These are phyloP conservation scores for Papilio demoleus DNA, from an alignment of 2,888 invertebrate species.

Conservation along the genomic window DNA sequence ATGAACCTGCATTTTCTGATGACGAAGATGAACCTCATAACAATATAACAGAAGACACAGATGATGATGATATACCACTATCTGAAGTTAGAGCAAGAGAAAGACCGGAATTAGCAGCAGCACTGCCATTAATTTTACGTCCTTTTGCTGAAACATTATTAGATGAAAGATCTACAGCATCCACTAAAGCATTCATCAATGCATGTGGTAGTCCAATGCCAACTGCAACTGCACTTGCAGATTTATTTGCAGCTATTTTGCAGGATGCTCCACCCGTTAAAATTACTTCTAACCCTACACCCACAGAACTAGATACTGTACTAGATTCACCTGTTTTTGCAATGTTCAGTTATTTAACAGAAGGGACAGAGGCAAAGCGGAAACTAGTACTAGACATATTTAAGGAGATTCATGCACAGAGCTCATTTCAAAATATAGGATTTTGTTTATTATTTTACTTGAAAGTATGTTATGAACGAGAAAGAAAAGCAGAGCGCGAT, in stretches of 20 bases:
- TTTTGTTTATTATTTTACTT: slow-evolving; percentile 95
- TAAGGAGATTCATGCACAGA: slow-evolving; percentile 89
- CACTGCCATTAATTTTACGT: slow-evolving; percentile 71
- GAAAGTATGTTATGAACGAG: slow-evolving; percentile 88
- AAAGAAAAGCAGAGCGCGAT: slow-evolving; percentile 74
- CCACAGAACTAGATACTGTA: slow-evolving; percentile 85
- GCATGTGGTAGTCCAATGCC: slow-evolving; percentile 72
- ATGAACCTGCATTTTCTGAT: slow-evolving; percentile 92
- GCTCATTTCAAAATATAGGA: slow-evolving; percentile 88
- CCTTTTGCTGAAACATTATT: slow-evolving; percentile 76
- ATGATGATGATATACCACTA: slow-evolving; percentile 90
- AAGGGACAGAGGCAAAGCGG: slow-evolving; percentile 88
- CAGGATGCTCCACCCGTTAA: slow-evolving; percentile 80
- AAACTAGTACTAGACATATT: slow-evolving; percentile 91
- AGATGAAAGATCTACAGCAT: slow-evolving; percentile 70
- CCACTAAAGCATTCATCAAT: slow-evolving; percentile 69
- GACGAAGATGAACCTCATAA: slow-evolving; percentile 89
- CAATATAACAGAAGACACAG: slow-evolving; percentile 84
- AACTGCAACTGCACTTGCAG: slow-evolving; percentile 71
- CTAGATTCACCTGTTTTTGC: slow-evolving; percentile 93
- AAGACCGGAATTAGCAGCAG: slow-evolving; percentile 82
- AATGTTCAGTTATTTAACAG: slow-evolving; percentile 91
- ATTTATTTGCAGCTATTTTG: slow-evolving; percentile 73
- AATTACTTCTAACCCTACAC: slow-evolving; percentile 77
- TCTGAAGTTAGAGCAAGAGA: slow-evolving; percentile 89